Conservation (phyloP, 2,888 invertebrate species). For the Globia sparganii region DNA sequence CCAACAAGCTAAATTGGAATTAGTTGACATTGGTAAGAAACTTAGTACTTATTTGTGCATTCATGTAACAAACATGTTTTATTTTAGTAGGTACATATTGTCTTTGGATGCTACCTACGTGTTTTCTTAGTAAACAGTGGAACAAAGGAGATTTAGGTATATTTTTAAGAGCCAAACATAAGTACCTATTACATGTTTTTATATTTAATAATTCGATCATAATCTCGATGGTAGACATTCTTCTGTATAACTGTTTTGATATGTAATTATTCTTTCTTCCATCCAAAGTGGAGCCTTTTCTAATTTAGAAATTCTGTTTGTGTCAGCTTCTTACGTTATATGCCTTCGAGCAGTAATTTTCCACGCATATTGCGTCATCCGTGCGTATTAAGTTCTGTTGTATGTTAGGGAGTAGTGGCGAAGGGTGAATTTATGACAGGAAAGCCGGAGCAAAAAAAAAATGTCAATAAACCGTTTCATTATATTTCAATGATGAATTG, state of each 20-base stretch:
- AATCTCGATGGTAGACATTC: background rate
- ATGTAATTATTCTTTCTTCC: background rate
- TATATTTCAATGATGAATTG: too few relatives aligned
- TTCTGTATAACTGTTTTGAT: background rate
- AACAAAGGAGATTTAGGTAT: conserved; percentile 19
- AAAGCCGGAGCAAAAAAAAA: too few relatives aligned
- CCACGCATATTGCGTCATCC: conserved; percentile 1
- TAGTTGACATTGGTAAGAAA: conserved; percentile 92
- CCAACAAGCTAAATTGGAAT: conserved; percentile 94
- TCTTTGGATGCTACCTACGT: conserved; percentile 7
- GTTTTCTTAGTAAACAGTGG: conserved; percentile 17
- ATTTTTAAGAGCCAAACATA: conserved; percentile 9
- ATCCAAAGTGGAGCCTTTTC: background rate
- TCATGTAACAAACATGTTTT: background rate
- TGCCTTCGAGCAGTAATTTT: background rate
- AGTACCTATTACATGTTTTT: background rate
- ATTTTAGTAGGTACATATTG: background rate
- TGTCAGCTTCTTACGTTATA: background rate
- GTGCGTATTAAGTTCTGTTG: background rate
- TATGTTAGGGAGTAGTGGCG: too few relatives aligned
- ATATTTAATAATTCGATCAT: background rate
- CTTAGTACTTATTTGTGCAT: conserved; percentile 68
- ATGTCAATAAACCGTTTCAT: too few relatives aligned
- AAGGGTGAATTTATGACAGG: too few relatives aligned
- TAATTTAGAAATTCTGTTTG: background rate